These are phyloP conservation scores for Luehdorfia chinensis DNA, from an alignment of 1,140 invertebrate genomes.

Conservation along the genomic window DNA sequence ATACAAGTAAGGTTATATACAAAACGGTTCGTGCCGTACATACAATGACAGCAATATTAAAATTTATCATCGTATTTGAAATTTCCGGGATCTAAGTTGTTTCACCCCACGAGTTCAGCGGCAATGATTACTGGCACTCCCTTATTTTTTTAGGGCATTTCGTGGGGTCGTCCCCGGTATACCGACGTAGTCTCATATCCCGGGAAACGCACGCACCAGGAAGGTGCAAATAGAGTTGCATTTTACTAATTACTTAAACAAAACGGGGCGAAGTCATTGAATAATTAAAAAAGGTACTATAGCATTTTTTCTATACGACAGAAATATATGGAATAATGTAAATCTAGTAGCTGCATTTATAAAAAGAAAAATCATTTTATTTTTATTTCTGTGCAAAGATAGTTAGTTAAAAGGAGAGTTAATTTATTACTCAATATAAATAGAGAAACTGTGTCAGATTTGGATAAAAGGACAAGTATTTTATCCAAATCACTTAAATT, in stretches of 20 bases:
- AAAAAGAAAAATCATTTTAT: background rate
- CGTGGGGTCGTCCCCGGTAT: slow-evolving; percentile 30
- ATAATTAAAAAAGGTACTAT: background rate
- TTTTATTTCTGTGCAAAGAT: too few species aligned
- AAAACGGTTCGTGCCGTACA: too few species aligned
- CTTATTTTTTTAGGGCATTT: slow-evolving; percentile 28
- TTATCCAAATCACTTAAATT: too few species aligned
- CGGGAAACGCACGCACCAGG: slow-evolving; percentile 14
- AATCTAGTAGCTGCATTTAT: background rate
- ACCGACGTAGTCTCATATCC: background rate
- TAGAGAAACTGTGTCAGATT: too few species aligned
- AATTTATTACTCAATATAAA: too few species aligned
- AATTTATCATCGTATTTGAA: slow-evolving; percentile 5
- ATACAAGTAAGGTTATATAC: background rate
- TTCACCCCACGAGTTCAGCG: slow-evolving; percentile 29
- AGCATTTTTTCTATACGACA: too few species aligned
- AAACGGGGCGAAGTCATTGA: background rate
- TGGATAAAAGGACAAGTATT: too few species aligned
- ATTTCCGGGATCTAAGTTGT: slow-evolving; percentile 9
- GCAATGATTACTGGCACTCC: slow-evolving; percentile 47
- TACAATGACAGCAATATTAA: background rate
- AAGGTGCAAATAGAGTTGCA: slow-evolving; percentile 24
- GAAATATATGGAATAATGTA: too few species aligned
- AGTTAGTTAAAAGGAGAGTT: too few species aligned
- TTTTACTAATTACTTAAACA: slow-evolving; percentile 9